Evolutionary conservation across 2,113 vertebrate species (phyloP).

Genomic region (Spermophilus dauricus): DNA sequence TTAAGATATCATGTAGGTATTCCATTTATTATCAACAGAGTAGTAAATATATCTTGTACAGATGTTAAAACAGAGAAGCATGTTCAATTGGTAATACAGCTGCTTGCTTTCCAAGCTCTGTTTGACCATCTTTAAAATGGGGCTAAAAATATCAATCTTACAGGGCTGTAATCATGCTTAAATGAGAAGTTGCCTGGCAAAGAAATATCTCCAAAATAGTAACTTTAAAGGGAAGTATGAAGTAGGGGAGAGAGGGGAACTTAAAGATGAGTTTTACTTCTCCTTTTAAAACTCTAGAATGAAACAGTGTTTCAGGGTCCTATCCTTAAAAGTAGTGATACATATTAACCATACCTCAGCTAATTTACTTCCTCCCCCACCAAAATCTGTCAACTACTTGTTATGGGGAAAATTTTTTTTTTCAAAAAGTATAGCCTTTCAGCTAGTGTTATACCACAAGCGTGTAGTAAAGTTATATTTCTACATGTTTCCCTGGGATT

Average conservation of each 20-base stretch:
- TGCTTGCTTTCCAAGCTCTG: background rate
- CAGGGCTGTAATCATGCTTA: background rate
- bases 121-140: slow-evolving; percentile 40
- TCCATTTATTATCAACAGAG: slow-evolving; percentile 45
- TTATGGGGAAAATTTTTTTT: background rate
- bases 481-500: background rate
- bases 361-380: background rate
- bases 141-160: background rate
- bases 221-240: background rate
- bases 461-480: background rate
- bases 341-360: background rate
- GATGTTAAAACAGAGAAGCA: background rate
- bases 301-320: slow-evolving; percentile 12
- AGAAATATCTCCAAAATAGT: slow-evolving; percentile 3
- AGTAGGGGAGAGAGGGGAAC: background rate
- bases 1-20: slow-evolving; percentile 41
- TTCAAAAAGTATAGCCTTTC: background rate
- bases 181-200: slow-evolving; percentile 19
- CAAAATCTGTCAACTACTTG: background rate
- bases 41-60: slow-evolving; percentile 11
- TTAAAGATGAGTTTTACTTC: slow-evolving; percentile 29
- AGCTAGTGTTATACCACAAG: background rate
- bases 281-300: slow-evolving; percentile 25
- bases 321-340: background rate
- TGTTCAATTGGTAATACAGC: background rate